Percentiles rank a stretch among this genome's conserved stretches.
These are phyloP conservation scores for Balaeniceps rex DNA, from an alignment of 2,113 vertebrate genomes.

Conservation along the genomic window DNA sequence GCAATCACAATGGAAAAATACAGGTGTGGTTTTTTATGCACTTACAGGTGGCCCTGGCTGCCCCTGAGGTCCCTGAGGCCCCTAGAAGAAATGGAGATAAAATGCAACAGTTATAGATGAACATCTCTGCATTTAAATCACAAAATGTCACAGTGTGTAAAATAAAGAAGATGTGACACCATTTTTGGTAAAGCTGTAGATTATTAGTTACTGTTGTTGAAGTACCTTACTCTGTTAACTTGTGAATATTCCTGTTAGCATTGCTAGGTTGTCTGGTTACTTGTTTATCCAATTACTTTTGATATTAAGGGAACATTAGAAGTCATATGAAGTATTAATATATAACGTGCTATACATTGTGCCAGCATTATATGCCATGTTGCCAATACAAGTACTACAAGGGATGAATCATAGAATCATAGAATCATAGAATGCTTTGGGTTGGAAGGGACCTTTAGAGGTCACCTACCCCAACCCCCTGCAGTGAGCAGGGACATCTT, in stretches of 20 bases:
- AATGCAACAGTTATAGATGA: not conserved
- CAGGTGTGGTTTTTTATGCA: not conserved
- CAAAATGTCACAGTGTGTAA: not conserved
- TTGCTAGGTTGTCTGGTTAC: not conserved
- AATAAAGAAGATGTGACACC: not conserved
- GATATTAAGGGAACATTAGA: not conserved
- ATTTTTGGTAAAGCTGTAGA: not conserved
- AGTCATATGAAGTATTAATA: not conserved
- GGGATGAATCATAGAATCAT: too few relatives aligned
- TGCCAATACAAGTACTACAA: not conserved
- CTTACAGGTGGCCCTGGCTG: slow-evolving; percentile 89
- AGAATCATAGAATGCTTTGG: too few relatives aligned
- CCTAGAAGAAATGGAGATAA: slow-evolving; percentile 74
- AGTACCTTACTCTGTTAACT: not conserved
- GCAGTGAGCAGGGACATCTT: too few relatives aligned
- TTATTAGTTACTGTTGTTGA: not conserved
- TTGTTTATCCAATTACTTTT: not conserved
- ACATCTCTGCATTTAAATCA: not conserved
- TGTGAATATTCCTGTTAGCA: not conserved
- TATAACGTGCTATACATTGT: not conserved
- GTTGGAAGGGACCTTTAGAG: too few relatives aligned
- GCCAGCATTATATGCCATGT: not conserved
- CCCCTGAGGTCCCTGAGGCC: slow-evolving; percentile 87
- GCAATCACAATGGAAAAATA: not conserved
- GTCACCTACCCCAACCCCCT: too few relatives aligned